Conservation (phyloP, 2,113 vertebrate genomes). For the Hystrix brachyura region DNA sequence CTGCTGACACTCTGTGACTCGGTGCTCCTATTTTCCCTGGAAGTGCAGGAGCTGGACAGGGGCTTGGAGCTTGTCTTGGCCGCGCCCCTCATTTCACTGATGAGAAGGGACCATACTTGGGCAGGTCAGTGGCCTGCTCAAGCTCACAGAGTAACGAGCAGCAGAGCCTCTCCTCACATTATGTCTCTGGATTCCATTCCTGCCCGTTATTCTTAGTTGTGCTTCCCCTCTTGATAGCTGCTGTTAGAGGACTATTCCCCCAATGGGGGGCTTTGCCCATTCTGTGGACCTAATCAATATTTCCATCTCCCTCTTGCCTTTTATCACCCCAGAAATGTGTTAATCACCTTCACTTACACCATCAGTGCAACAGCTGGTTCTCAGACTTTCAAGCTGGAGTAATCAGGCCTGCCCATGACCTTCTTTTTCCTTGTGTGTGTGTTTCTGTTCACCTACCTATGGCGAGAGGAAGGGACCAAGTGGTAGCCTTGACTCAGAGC, state of each 20-base stretch:
- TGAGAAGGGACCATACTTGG: not conserved
- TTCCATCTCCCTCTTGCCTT: not conserved
- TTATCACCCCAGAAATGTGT: not conserved
- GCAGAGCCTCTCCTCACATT: not conserved
- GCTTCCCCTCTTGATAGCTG: not conserved
- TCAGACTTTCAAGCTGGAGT: not conserved
- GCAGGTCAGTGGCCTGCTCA: not conserved
- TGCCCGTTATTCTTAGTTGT: not conserved
- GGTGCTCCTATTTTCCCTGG: not conserved
- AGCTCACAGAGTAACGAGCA: not conserved
- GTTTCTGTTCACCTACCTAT: not conserved
- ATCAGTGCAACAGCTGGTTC: not conserved
- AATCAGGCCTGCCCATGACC: not conserved
- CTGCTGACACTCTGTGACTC: not conserved
- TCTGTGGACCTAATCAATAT: not conserved
- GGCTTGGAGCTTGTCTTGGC: not conserved
- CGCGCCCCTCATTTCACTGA: not conserved
- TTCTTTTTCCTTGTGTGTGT: not conserved
- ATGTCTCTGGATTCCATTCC: not conserved
- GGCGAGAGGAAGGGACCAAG: not conserved
- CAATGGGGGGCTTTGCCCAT: too few species aligned
- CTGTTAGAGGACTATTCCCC: not conserved
- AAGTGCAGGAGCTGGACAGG: not conserved
- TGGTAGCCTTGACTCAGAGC: not conserved
- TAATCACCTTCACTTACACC: not conserved